phyloP scores from a whole-genome alignment of 2,888 invertebrate species.

The Mesoligia furuncula region DNA sequence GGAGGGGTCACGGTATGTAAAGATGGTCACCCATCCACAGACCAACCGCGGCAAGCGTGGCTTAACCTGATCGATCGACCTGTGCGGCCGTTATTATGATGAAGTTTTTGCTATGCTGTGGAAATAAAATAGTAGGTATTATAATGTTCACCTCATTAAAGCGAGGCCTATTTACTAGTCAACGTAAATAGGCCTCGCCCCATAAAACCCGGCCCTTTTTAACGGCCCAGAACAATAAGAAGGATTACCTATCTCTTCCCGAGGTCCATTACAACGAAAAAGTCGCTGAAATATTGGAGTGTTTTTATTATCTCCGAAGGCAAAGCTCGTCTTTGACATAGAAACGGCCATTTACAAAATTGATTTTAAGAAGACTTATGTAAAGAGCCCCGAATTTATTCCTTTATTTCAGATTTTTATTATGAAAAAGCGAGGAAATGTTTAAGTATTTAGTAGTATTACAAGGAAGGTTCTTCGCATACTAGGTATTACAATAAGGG shows the following conservation, averaged over 20 bases:
- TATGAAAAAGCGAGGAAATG: constrained; percentile 16
- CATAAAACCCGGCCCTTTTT: constrained; percentile 14
- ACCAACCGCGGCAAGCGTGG: too few species aligned
- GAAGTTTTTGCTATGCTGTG: not conserved
- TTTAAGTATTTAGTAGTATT: constrained; percentile 22
- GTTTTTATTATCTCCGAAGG: constrained; percentile 44
- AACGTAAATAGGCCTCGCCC: not conserved
- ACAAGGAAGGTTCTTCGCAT: constrained; percentile 14
- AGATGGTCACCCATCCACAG: too few species aligned
- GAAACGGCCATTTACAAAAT: constrained; percentile 54
- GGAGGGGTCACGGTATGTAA: too few species aligned
- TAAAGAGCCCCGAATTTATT: constrained; percentile 30
- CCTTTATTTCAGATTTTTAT: constrained; percentile 36
- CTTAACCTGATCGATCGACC: too few species aligned
- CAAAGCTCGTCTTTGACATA: constrained; percentile 39
- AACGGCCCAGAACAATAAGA: constrained; percentile 34
- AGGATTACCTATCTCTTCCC: constrained; percentile 37
- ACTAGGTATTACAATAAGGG: not conserved
- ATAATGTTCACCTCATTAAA: not conserved
- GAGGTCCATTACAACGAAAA: constrained; percentile 33
- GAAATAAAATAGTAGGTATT: not conserved
- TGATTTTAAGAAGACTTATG: constrained; percentile 45
- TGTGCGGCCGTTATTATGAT: too few species aligned
- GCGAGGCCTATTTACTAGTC: constrained; percentile 22
- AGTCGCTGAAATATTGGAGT: constrained; percentile 28